Conservation (phyloP, 2,113 vertebrate genomes). For the Saccopteryx bilineata region DNA sequence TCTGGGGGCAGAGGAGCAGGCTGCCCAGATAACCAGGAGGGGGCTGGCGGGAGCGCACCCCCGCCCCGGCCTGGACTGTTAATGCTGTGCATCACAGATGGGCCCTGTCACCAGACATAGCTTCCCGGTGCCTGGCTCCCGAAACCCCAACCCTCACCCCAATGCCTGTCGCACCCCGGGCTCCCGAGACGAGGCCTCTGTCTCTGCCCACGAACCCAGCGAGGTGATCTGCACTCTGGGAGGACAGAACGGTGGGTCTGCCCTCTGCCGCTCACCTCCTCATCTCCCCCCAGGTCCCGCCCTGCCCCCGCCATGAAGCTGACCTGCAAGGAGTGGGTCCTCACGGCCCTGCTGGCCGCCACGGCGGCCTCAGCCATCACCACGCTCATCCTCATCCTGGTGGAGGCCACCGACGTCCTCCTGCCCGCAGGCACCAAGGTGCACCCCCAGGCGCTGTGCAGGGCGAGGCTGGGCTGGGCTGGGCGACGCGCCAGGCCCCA, state of each 20-base stretch:
- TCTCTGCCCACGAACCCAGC: background rate
- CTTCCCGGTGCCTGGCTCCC: background rate
- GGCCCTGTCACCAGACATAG: background rate
- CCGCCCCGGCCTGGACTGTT: background rate
- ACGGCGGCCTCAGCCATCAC: conserved; percentile 24
- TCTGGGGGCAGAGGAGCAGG: accelerated
- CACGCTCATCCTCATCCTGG: conserved; percentile 78
- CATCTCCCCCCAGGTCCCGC: background rate
- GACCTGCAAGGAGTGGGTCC: background rate
- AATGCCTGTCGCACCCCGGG: accelerated
- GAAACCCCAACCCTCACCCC: background rate
- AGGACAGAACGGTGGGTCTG: too few species aligned
- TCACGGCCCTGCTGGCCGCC: background rate
- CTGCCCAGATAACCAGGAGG: accelerated
- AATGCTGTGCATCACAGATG: background rate
- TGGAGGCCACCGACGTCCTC: background rate
- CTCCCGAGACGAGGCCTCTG: background rate
- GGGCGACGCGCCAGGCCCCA: background rate
- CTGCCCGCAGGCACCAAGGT: conserved; percentile 81
- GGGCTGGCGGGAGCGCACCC: too few species aligned
- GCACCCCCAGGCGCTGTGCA: background rate
- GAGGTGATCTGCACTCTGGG: accelerated
- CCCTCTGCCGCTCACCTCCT: background rate
- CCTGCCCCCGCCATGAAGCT: conserved; percentile 17
- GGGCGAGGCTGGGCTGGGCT: background rate